Percentiles rank a stretch among this genome's conserved stretches.
Evolutionary conservation across 2,113 vertebrate genomes (phyloP).

Genomic region (Ginglymostoma cirratum): DNA sequence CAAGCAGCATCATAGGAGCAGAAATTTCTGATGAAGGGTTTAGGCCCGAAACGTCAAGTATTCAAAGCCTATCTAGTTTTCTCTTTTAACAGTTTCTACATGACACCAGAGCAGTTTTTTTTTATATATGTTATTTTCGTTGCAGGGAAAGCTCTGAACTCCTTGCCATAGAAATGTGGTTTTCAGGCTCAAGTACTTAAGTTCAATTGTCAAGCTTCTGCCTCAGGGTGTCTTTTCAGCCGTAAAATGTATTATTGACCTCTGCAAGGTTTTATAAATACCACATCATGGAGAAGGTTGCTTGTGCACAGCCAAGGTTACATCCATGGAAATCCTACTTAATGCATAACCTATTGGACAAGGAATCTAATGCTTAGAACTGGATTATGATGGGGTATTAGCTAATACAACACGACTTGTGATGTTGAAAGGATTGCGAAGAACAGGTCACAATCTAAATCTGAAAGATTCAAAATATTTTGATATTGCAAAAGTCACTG

Average conservation of each 20-base stretch:
- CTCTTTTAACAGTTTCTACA: background rate
- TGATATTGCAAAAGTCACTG: background rate
- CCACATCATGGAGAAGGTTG: background rate
- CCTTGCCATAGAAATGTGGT: background rate
- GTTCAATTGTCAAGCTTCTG: background rate
- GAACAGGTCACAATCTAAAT: background rate
- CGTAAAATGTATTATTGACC: constrained; percentile 21
- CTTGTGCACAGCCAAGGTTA: background rate
- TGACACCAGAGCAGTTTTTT: background rate
- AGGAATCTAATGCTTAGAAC: background rate
- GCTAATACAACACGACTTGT: background rate
- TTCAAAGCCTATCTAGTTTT: background rate
- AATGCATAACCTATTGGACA: background rate
- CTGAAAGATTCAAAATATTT: background rate
- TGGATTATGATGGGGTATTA: background rate
- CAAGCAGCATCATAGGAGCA: no score
- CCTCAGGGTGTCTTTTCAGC: background rate
- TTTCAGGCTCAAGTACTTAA: background rate
- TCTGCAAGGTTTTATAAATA: background rate
- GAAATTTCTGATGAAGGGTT: no score
- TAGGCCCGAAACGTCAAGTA: no score
- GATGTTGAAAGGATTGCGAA: background rate
- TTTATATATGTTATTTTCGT: background rate
- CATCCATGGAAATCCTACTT: background rate
- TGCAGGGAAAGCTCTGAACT: background rate